A percentile compares a stretch with the other conserved stretches of the same genome.
Evolutionary conservation across 2,113 vertebrate species (phyloP).

Genomic region (Oreocharis arfaki): DNA sequence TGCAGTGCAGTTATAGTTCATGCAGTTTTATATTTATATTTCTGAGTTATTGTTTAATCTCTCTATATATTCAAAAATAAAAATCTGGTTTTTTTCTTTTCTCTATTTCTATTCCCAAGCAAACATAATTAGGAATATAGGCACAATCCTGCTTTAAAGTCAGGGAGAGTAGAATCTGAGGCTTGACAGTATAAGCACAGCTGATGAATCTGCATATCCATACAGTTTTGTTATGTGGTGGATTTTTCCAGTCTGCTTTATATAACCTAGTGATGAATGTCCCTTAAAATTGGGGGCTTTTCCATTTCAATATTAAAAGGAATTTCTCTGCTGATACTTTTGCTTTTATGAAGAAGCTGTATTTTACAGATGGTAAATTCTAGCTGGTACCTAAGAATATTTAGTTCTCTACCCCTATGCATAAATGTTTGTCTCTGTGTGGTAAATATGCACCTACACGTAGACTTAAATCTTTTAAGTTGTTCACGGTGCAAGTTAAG

Average conservation of each 20-base stretch:
- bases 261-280: neutral
- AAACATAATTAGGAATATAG: neutral
- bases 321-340: neutral
- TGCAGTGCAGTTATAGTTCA: neutral
- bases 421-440: neutral
- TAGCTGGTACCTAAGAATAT: neutral
- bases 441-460: neutral
- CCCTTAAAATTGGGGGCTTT: neutral
- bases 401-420: neutral
- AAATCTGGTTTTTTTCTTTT: neutral
- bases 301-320: neutral
- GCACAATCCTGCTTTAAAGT: neutral
- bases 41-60: neutral
- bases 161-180: neutral
- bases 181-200: neutral
- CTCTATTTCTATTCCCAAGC: neutral
- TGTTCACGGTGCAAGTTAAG: neutral
- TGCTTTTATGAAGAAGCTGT: neutral
- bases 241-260: neutral
- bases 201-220: neutral
- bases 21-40: neutral
- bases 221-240: neutral
- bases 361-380: neutral
- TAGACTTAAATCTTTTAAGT: neutral
- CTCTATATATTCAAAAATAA: neutral